These are phyloP conservation scores for Ophion obscuratus DNA, from an alignment of 2,888 invertebrate genomes.

Conservation along the genomic window DNA sequence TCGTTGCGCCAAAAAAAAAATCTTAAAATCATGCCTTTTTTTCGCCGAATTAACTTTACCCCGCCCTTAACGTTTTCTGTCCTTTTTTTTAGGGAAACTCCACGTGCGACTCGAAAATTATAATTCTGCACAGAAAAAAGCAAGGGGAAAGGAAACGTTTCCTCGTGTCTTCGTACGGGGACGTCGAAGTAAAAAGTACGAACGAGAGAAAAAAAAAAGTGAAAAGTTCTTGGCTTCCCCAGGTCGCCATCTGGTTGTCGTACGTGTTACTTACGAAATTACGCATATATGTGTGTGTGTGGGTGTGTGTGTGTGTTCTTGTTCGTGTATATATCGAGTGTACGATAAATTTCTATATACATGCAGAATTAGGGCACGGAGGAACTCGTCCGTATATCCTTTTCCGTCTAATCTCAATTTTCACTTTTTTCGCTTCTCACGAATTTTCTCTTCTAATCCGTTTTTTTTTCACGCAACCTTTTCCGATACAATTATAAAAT, in stretches of 20 bases:
- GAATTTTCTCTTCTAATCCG: slow-evolving; percentile 23
- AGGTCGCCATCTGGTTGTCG: background rate
- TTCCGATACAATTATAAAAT: background rate
- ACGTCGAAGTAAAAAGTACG: background rate
- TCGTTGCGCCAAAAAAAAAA: too few relatives aligned
- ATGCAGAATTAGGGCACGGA: slow-evolving; percentile 78
- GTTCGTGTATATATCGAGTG: slow-evolving; percentile 63
- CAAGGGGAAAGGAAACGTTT: background rate
- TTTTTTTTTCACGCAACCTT: background rate
- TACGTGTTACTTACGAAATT: slow-evolving; percentile 1
- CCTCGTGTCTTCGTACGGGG: slow-evolving; percentile 4
- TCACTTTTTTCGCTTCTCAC: slow-evolving; percentile 24
- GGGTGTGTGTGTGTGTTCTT: slow-evolving; percentile 54
- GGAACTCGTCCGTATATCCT: slow-evolving; percentile 80
- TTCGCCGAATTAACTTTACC: too few relatives aligned
- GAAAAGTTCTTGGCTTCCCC: background rate
- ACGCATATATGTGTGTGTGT: slow-evolving; percentile 13
- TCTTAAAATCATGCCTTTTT: too few relatives aligned
- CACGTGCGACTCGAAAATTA: background rate
- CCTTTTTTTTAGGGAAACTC: background rate
- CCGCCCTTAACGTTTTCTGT: background rate
- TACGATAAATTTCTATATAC: slow-evolving; percentile 72
- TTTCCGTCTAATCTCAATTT: slow-evolving; percentile 71
- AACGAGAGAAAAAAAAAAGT: slow-evolving; percentile 16
- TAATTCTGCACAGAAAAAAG: background rate